Conservation (phyloP, 2,797 vertebrate genomes). For the Hippocampus kuda region DNA sequence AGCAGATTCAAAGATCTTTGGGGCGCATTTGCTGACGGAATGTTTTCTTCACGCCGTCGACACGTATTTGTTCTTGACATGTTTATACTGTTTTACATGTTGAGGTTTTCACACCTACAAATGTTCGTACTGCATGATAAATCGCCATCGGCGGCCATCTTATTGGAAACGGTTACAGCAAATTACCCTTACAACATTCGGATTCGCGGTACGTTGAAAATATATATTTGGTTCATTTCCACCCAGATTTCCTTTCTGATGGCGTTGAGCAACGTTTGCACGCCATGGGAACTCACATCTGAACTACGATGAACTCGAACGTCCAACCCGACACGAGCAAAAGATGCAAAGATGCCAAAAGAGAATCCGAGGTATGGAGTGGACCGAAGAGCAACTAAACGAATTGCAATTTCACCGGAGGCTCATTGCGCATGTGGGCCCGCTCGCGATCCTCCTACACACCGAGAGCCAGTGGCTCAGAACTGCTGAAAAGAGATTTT, state of each 20-base stretch:
- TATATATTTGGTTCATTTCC: not conserved
- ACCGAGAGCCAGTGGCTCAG: conserved; percentile 45
- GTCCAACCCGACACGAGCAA: conserved; percentile 2
- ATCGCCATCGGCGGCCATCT: no score
- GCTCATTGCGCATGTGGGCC: conserved; percentile 20
- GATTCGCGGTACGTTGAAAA: no score
- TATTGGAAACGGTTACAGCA: no score
- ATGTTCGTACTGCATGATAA: no score
- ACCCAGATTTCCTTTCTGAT: not conserved
- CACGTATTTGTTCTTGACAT: no score
- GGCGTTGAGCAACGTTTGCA: not conserved
- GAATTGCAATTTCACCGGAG: conserved; percentile 26
- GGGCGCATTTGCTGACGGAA: no score
- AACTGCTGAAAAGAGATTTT: conserved; percentile 54
- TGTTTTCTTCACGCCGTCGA: no score
- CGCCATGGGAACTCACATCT: not conserved
- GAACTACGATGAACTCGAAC: not conserved
- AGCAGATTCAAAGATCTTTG: no score
- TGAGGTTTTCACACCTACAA: no score
- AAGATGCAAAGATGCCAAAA: not conserved
- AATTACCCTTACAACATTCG: no score
- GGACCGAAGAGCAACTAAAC: conserved; percentile 11
- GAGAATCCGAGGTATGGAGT: not conserved
- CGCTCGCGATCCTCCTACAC: conserved; percentile 35
- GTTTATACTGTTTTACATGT: no score